phyloP scores from a whole-genome alignment of 53 echinoderm and acorn worm species.

The Paelopatides confundens region DNA sequence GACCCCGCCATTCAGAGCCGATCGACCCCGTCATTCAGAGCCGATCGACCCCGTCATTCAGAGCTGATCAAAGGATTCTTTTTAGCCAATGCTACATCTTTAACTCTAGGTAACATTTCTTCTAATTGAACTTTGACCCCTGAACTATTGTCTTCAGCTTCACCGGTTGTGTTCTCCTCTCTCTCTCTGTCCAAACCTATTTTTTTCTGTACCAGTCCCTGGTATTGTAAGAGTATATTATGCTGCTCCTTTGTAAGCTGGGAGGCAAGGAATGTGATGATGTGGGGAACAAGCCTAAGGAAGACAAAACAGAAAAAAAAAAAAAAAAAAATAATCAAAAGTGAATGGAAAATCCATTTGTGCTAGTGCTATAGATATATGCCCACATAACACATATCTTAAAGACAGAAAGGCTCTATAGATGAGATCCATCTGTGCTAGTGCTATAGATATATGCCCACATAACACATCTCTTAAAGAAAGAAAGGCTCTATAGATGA shows the following conservation, averaged over 20 bases:
- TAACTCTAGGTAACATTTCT: conserved; percentile 76
- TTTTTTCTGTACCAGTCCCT: conserved; percentile 91
- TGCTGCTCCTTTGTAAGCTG: conserved; percentile 76
- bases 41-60: conserved; percentile 15
- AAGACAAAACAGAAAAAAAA: conserved; percentile 12
- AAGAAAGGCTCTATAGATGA: too few relatives aligned
- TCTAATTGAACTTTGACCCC: conserved; percentile 56
- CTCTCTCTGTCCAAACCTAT: conserved; percentile 72
- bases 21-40: too few relatives aligned
- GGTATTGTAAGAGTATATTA: conserved; percentile 75
- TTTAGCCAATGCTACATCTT: conserved; percentile 87
- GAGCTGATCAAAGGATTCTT: conserved; percentile 60
- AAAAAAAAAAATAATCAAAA: not conserved
- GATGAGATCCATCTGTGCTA: too few relatives aligned
- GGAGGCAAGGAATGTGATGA: conserved; percentile 73
- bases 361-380: too few relatives aligned
- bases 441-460: too few relatives aligned
- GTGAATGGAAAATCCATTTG: too few relatives aligned
- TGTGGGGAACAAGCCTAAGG: conserved; percentile 84
- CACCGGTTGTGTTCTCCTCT: conserved; percentile 47
- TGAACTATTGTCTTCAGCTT: conserved; percentile 7
- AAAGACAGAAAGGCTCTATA: too few relatives aligned
- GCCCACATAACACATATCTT: too few relatives aligned
- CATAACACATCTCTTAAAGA: too few relatives aligned
- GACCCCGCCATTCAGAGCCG: too few relatives aligned